These are phyloP conservation scores for Alligator sinensis DNA, from an alignment of 2,113 vertebrate species.

Conservation along the genomic window DNA sequence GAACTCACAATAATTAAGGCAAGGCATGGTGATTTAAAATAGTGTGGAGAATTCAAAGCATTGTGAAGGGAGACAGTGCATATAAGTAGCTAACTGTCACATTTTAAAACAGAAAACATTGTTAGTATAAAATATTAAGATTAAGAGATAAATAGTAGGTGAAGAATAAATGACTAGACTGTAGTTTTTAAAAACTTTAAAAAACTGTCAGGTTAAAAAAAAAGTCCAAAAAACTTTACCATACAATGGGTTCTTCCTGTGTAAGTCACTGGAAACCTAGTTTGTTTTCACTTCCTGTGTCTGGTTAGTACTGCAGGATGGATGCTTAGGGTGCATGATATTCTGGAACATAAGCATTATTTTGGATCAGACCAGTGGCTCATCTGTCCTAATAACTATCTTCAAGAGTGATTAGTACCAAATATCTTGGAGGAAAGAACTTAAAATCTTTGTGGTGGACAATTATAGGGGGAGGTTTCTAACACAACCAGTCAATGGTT, in stretches of 20 bases:
- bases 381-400: not conserved
- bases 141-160: not conserved
- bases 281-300: not conserved
- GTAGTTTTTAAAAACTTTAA: not conserved
- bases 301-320: not conserved
- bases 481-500: not conserved
- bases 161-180: not conserved
- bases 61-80: not conserved
- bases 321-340: not conserved
- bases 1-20: not conserved
- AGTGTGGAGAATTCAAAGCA: not conserved
- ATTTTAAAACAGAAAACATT: not conserved
- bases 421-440: fast-evolving
- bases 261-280: not conserved
- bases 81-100: not conserved
- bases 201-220: not conserved
- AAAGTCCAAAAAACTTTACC: not conserved
- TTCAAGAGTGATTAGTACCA: not conserved
- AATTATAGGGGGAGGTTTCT: not conserved
- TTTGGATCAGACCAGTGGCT: not conserved
- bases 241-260: not conserved
- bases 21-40: not conserved
- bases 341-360: not conserved
- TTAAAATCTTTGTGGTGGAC: not conserved
- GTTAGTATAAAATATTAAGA: not conserved